Conservation (phyloP, 2,888 invertebrate genomes). For the Brachypalpus laphriformis region DNA sequence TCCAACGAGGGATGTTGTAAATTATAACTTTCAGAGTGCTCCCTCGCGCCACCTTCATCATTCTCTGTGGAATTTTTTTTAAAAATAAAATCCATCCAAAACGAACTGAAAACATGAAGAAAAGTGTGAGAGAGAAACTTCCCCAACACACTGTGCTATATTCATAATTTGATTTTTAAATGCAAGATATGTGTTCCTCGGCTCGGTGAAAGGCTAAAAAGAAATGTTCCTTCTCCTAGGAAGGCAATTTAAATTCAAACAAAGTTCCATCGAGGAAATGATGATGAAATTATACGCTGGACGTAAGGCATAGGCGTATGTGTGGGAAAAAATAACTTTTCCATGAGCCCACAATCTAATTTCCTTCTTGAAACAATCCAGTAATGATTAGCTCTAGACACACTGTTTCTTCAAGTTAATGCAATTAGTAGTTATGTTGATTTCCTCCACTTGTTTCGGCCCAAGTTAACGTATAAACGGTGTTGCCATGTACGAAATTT, state of each 20-base stretch:
- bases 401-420: neutral
- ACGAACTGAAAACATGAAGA: conserved; percentile 15
- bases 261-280: conserved; percentile 55
- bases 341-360: conserved; percentile 43
- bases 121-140: conserved; percentile 29
- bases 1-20: conserved; percentile 62
- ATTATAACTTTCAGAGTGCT: conserved; percentile 70
- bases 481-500: no score
- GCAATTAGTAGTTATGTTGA: neutral
- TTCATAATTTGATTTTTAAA: conserved; percentile 69
- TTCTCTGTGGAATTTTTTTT: conserved; percentile 44
- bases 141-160: conserved; percentile 59
- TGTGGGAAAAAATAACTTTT: conserved; percentile 15
- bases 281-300: conserved; percentile 55
- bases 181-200: conserved; percentile 40
- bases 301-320: conserved; percentile 7
- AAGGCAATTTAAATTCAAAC: conserved; percentile 56
- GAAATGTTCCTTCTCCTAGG: neutral
- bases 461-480: no score
- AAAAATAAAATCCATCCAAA: conserved; percentile 28
- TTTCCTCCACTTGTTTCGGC: neutral
- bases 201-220: conserved; percentile 10
- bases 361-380: conserved; percentile 36
- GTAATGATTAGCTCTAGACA: conserved; percentile 36
- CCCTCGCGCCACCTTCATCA: conserved; percentile 35